phyloP scores from a whole-genome alignment of 2,113 vertebrate species.

The Fregetta grallaria region DNA sequence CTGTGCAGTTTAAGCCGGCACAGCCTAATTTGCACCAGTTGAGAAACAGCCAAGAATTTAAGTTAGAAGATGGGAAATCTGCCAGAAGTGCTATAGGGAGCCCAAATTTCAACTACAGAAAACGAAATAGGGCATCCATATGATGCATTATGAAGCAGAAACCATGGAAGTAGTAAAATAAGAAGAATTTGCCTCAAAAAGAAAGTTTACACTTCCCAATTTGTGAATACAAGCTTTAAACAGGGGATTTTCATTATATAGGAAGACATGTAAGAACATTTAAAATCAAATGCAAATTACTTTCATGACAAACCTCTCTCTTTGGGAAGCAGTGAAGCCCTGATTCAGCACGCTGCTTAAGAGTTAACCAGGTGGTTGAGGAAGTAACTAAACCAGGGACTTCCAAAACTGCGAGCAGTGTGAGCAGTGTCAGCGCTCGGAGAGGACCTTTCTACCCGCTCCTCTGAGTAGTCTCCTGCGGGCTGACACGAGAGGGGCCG shows the following conservation, averaged over 20 bases:
- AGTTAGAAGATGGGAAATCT: background rate
- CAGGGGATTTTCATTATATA: background rate
- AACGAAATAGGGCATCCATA: background rate
- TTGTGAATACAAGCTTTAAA: background rate
- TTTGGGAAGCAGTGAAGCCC: background rate
- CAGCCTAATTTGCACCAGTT: background rate
- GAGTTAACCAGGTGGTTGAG: background rate
- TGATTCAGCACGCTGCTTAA: background rate
- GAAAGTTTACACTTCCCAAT: background rate
- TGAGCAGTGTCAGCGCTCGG: accelerated
- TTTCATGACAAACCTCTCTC: background rate
- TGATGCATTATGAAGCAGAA: background rate
- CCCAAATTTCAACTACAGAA: background rate
- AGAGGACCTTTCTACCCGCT: background rate
- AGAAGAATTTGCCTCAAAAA: background rate
- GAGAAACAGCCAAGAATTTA: slow-evolving; percentile 9
- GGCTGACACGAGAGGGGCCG: background rate
- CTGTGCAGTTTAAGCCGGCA: background rate
- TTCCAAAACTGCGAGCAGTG: accelerated
- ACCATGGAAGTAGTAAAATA: background rate
- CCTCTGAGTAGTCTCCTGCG: accelerated
- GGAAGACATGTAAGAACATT: background rate
- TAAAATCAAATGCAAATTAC: background rate
- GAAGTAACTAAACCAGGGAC: background rate
- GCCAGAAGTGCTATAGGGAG: background rate